phyloP scores from a whole-genome alignment of 1,140 invertebrate species.

The Tetramorium simillimum region DNA sequence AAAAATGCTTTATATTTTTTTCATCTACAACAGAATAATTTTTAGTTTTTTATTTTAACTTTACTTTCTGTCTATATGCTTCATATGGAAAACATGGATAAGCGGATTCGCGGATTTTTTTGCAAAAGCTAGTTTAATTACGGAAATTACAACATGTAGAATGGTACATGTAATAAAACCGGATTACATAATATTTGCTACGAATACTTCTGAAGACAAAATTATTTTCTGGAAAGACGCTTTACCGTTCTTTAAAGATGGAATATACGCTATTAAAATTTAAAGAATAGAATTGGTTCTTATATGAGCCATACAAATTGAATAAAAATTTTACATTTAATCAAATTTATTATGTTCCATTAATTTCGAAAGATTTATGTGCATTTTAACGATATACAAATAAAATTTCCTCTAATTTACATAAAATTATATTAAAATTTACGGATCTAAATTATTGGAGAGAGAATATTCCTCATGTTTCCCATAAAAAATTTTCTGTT shows the following conservation, averaged over 20 bases:
- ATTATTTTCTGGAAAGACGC: conserved; percentile 1
- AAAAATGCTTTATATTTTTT: neutral
- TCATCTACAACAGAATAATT: neutral
- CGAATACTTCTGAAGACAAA: conserved; percentile 21
- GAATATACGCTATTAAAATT: conserved; percentile 27
- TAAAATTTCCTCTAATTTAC: neutral
- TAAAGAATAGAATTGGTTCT: conserved; percentile 38
- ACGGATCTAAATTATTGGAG: neutral
- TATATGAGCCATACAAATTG: neutral
- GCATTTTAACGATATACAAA: neutral
- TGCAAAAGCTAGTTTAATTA: neutral
- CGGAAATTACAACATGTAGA: neutral
- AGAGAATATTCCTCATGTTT: neutral
- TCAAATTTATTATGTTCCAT: neutral
- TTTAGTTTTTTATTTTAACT: neutral
- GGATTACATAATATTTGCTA: conserved; percentile 35
- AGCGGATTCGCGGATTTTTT: neutral
- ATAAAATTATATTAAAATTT: neutral
- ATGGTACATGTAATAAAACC: neutral
- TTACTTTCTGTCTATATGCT: neutral
- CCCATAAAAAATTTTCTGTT: neutral
- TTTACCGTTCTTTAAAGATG: neutral
- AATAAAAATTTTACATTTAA: conserved; percentile 32
- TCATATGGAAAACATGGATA: neutral
- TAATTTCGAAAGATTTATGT: neutral